Evolutionary conservation across 1,140 invertebrate genomes (phyloP), one percentile per base, ranked within the genome.

Genomic region (Papilio dardanus): DNA sequence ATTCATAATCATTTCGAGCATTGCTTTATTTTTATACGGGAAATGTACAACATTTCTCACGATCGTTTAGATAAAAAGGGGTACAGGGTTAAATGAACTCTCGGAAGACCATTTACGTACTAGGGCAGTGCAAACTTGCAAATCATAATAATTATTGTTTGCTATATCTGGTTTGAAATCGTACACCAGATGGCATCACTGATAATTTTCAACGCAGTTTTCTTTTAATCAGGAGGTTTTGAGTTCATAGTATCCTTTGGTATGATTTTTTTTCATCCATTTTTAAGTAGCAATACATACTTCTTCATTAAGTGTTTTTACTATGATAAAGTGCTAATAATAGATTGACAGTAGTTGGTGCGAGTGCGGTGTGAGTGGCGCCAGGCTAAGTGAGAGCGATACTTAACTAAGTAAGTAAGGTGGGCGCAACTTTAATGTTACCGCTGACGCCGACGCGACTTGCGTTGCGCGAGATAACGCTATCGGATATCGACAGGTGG

Each of bases 401-500:
- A 37, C 71, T 67, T 71, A 71, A 54, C 69, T 50, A 50, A 71
- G 40, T 54, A 50, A 31, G 69, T 50, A 50, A 71, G 69, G 69
- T 50, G 68, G 68, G 68, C 68, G 28, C 14, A 50, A 50, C 69
- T 71, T 71, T 50, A 71, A 71, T 71, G 69, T 30, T 31, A 28
- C 66, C 65, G 65, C 69, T 42, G 69, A 71, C 69, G 66, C 42
- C 69, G 69, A 71, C 69, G 66, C 28, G 66, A 40, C 21, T 24
- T 40, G 58, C 16, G 21, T 19, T 35, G 30, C 37, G 31, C 67
- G 42, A 77, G 76, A 77, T 77, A 77, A 77, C 28, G 62, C 69
- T 71, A 77, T 77, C 76, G 74, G 35, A 75, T 66, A 78, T 74
- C 67, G 74, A 75, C 78, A 77, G 71, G 69, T 74, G 78, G 62